phyloP scores from a whole-genome alignment of 2,113 vertebrate species.

The Excalfactoria chinensis region DNA sequence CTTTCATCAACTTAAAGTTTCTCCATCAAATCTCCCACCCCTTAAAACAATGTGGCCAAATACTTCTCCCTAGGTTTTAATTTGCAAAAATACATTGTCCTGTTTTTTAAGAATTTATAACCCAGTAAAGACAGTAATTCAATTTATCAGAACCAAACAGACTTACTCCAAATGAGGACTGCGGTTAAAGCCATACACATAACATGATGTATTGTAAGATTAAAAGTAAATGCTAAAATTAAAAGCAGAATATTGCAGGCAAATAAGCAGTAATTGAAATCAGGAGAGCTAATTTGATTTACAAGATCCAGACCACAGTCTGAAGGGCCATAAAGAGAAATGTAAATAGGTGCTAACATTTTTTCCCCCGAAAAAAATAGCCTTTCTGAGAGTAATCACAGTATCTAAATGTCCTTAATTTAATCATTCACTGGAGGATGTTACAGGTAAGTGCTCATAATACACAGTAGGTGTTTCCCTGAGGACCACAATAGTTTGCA shows the following conservation, averaged over 20 bases:
- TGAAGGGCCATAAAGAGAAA: not conserved
- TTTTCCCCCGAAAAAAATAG: not conserved
- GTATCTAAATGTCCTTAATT: conserved; percentile 34
- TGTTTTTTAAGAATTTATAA: not conserved
- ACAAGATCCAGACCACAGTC: not conserved
- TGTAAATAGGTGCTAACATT: conserved; percentile 10
- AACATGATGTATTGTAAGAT: not conserved
- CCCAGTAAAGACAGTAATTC: not conserved
- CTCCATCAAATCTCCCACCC: not conserved
- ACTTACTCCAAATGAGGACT: not conserved
- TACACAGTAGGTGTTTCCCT: conserved; percentile 57
- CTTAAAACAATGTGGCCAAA: not conserved
- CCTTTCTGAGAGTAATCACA: conserved; percentile 41
- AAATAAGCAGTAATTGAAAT: conserved; percentile 38
- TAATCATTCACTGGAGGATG: conserved; percentile 47
- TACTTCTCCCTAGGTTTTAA: conserved; percentile 1
- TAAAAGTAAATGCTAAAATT: conserved; percentile 1
- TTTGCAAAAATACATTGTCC: not conserved
- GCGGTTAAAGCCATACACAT: not conserved
- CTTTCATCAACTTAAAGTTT: not conserved
- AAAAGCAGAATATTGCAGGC: not conserved
- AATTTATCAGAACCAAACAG: not conserved
- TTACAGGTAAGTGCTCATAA: conserved; percentile 54
- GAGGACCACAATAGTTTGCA: conserved; percentile 14
- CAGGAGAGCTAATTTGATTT: not conserved